Percentiles rank a stretch among this genome's conserved stretches.
Evolutionary conservation across 2,888 invertebrate species (phyloP).

Genomic region (Thymelicus sylvestris): DNA sequence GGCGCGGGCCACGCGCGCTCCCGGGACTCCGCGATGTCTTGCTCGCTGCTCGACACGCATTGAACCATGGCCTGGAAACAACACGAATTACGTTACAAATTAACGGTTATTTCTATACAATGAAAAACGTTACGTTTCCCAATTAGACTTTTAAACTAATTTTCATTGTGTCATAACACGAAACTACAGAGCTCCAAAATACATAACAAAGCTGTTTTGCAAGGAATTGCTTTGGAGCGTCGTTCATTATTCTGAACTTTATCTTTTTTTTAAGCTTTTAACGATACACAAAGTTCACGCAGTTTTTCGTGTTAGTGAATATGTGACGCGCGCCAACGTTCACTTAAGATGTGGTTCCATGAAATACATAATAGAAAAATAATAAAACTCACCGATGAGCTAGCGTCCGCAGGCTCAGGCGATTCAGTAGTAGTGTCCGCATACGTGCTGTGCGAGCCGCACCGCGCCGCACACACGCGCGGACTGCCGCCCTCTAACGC

Average conservation of each 20-base stretch:
- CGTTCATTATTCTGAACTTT: no score
- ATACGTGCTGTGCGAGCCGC: conserved; percentile 56
- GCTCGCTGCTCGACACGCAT: conserved; percentile 94
- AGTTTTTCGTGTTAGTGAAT: no score
- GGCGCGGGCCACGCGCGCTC: conserved; percentile 67
- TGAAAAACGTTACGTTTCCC: no score
- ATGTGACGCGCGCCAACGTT: no score
- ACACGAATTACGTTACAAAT: conserved; percentile 1
- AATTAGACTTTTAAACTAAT: no score
- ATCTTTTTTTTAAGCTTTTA: no score
- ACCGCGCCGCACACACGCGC: conserved; percentile 50
- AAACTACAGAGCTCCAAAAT: no score
- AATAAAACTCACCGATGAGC: conserved; percentile 65
- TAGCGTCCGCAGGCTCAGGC: conserved; percentile 73
- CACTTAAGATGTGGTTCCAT: background rate
- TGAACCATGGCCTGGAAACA: conserved; percentile 90
- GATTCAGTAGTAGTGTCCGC: conserved; percentile 79
- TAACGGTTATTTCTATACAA: no score
- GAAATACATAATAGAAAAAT: background rate
- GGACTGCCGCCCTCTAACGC: conserved; percentile 68
- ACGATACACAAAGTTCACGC: no score
- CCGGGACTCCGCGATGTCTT: conserved; percentile 84
- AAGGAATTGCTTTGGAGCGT: no score
- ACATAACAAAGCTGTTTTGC: no score
- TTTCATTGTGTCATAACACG: no score